These are phyloP conservation scores for Thecocarcelia acutangulata DNA, from an alignment of 2,888 invertebrate genomes.

Conservation along the genomic window DNA sequence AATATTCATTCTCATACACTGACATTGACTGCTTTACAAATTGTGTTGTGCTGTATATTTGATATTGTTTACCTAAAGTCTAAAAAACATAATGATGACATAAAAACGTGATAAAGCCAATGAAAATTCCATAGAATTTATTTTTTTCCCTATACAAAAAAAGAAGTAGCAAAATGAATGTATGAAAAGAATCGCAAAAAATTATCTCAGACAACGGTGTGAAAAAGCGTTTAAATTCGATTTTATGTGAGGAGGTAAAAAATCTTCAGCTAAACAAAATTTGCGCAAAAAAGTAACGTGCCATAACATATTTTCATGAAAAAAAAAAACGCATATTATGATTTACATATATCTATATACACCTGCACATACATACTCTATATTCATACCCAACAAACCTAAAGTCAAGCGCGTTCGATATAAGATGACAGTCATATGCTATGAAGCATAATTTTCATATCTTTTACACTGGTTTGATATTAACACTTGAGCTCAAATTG, in stretches of 20 bases:
- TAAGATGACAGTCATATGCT: too few species aligned
- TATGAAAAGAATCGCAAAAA: not conserved
- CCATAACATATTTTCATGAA: conserved; percentile 20
- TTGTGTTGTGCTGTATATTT: not conserved
- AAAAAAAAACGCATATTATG: not conserved
- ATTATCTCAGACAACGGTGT: not conserved
- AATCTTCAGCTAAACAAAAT: conserved; percentile 11
- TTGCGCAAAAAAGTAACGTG: not conserved
- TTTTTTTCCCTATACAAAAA: not conserved
- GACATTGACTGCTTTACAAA: not conserved
- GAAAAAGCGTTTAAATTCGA: conserved; percentile 50
- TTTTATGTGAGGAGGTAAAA: conserved; percentile 30
- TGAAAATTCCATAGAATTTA: not conserved
- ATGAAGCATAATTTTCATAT: too few species aligned
- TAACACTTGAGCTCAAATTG: too few species aligned
- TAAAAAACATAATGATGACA: not conserved
- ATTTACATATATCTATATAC: too few species aligned
- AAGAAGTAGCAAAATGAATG: not conserved
- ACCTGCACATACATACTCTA: too few species aligned
- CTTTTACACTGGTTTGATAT: too few species aligned
- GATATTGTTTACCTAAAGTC: conserved; percentile 1
- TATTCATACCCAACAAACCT: too few species aligned
- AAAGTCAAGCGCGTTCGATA: too few species aligned
- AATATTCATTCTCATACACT: too few species aligned
- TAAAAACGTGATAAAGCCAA: not conserved